Conservation (phyloP, 2,113 vertebrate genomes). For the Melanocharis versteri region DNA sequence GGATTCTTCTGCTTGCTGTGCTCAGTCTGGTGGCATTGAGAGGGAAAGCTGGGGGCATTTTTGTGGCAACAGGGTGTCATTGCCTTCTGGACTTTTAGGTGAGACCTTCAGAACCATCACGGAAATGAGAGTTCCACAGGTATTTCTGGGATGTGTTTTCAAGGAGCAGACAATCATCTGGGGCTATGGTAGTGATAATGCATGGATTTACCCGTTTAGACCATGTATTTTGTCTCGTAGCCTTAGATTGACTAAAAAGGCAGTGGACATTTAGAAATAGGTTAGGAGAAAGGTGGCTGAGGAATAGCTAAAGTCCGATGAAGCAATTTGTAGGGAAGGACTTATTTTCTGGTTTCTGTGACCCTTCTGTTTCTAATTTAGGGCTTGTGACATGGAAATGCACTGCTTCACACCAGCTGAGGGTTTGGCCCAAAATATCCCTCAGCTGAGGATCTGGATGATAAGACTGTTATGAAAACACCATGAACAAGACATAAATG, state of each 20-base stretch:
- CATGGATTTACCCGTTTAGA: neutral
- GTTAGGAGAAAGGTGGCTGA: neutral
- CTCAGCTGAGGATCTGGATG: neutral
- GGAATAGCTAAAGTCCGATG: neutral
- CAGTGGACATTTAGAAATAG: neutral
- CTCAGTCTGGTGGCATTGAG: neutral
- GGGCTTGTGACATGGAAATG: neutral
- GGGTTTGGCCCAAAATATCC: neutral
- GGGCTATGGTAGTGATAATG: neutral
- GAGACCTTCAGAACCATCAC: neutral
- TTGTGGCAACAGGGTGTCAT: neutral
- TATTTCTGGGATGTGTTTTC: neutral
- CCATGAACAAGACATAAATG: neutral
- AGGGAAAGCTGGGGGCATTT: neutral
- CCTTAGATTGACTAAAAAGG: neutral
- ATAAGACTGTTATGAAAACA: neutral
- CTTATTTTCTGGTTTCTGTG: neutral
- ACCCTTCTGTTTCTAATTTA: neutral
- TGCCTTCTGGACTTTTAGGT: neutral
- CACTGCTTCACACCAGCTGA: neutral
- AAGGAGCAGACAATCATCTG: neutral
- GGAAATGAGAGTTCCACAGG: neutral
- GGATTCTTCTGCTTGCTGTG: conserved; percentile 2
- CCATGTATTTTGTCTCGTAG: neutral
- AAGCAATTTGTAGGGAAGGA: neutral